Percentiles rank a stretch among this genome's conserved stretches.
These are phyloP conservation scores for Meiosimyza decipiens DNA, from an alignment of 2,888 invertebrate species.

Conservation along the genomic window DNA sequence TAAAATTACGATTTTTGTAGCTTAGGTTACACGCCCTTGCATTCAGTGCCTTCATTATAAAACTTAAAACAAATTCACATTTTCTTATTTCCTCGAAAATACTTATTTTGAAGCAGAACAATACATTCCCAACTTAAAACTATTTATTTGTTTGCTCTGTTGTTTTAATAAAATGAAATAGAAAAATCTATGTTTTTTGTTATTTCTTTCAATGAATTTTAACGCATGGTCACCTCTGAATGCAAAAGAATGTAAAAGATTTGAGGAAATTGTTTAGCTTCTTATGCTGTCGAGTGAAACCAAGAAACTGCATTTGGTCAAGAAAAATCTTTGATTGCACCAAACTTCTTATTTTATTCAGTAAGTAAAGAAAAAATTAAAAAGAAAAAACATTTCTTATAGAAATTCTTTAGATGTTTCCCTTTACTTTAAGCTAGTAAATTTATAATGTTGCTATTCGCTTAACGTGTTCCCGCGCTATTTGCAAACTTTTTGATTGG, in stretches of 20 bases:
- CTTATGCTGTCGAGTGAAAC: not conserved
- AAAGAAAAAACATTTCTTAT: not conserved
- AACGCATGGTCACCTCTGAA: constrained; percentile 33
- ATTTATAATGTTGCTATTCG: constrained; percentile 27
- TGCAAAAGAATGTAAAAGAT: not conserved
- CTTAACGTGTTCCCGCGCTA: not conserved
- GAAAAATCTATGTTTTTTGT: constrained; percentile 13
- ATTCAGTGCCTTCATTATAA: too few species aligned
- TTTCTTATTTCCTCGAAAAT: not conserved
- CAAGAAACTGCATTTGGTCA: constrained; percentile 23
- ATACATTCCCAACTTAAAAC: not conserved
- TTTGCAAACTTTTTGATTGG: constrained; percentile 32
- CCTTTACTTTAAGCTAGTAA: constrained; percentile 13
- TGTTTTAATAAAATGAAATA: not conserved
- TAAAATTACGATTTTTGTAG: too few species aligned
- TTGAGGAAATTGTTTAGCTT: not conserved
- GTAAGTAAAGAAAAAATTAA: not conserved
- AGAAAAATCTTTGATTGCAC: not conserved
- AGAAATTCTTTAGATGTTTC: not conserved
- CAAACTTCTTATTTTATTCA: not conserved
- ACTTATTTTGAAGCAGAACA: not conserved
- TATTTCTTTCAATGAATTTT: constrained; percentile 30
- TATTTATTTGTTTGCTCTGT: constrained; percentile 22
- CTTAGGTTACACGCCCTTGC: too few species aligned
- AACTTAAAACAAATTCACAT: too few species aligned